Conservation (phyloP, 2,888 invertebrate species). For the Epirrhoe alternata region DNA sequence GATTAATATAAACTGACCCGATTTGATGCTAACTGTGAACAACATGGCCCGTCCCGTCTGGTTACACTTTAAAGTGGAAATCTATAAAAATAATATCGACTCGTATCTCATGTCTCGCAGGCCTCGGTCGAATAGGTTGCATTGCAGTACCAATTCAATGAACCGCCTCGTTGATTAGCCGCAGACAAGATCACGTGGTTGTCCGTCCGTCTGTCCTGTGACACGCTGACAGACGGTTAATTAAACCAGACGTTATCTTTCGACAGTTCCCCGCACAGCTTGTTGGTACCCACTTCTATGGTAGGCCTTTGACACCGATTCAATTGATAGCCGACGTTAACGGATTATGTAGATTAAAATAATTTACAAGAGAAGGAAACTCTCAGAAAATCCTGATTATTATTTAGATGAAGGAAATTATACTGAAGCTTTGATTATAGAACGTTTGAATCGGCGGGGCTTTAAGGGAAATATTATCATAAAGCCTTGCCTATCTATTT, state of each 20-base stretch:
- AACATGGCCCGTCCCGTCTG: constrained; percentile 9
- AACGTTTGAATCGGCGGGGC: neutral
- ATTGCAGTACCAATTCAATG: neutral
- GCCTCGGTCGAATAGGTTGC: neutral
- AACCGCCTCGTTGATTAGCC: neutral
- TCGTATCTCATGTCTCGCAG: neutral
- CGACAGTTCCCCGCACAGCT: neutral
- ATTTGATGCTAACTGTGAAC: constrained; percentile 4
- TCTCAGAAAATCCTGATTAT: neutral
- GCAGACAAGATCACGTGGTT: neutral
- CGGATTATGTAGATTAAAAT: neutral
- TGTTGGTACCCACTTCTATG: neutral
- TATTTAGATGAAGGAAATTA: neutral
- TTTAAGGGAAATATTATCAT: neutral
- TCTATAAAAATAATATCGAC: neutral
- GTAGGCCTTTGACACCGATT: neutral
- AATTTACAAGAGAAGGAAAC: neutral
- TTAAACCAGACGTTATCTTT: constrained; percentile 20
- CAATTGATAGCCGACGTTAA: neutral
- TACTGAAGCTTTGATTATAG: neutral
- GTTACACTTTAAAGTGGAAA: neutral
- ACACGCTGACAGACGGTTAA: constrained; percentile 13
- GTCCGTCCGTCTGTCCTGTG: neutral
- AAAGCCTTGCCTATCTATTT: neutral
- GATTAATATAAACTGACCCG: constrained; percentile 3